phyloP scores from a whole-genome alignment of 2,888 invertebrate genomes.

The Volucella zonaria region DNA sequence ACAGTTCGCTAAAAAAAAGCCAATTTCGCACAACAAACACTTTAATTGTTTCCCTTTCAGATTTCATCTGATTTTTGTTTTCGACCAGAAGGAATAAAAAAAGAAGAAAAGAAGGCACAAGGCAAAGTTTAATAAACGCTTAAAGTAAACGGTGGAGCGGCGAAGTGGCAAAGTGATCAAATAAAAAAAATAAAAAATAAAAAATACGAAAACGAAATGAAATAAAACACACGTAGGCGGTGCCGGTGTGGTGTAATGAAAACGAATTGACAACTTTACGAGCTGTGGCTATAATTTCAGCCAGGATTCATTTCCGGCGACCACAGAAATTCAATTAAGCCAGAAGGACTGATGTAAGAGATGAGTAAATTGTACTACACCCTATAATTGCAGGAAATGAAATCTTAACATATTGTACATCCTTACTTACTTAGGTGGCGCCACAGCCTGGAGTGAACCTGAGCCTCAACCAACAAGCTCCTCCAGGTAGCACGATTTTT shows the following conservation, averaged over 20 bases:
- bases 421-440: too few species aligned
- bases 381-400: too few species aligned
- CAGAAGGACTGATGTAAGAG: too few species aligned
- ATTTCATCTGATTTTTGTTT: conserved; percentile 12
- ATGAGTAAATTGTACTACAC: too few species aligned
- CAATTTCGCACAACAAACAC: conserved; percentile 17
- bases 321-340: too few species aligned
- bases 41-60: conserved; percentile 13
- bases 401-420: too few species aligned
- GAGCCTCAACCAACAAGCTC: too few species aligned
- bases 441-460: too few species aligned
- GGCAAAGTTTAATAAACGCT: conserved; percentile 9
- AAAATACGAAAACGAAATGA: not conserved
- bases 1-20: not conserved
- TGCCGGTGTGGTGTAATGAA: not conserved
- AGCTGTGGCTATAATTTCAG: too few species aligned
- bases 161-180: not conserved
- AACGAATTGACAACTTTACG: too few species aligned
- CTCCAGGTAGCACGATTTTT: too few species aligned
- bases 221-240: not conserved
- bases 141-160: not conserved
- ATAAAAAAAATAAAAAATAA: not conserved
- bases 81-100: conserved; percentile 2
- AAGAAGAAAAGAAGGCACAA: not conserved
- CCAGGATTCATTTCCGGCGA: too few species aligned